A percentile compares a stretch with the other conserved stretches of the same genome.
Conservation (phyloP, 2,113 vertebrate genomes). For the Corynorhinus townsendii region DNA sequence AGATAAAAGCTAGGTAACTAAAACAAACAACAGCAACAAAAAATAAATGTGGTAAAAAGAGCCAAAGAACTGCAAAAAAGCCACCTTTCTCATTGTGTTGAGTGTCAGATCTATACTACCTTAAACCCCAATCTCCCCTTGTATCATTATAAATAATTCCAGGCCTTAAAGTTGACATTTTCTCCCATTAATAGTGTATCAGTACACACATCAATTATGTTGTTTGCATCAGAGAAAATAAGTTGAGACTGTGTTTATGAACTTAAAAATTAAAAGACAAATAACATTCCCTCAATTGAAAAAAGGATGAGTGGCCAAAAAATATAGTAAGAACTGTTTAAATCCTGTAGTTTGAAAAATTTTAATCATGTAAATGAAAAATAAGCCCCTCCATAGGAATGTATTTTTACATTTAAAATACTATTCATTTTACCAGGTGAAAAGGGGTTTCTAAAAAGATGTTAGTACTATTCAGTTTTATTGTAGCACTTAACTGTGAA, state of each 20-base stretch:
- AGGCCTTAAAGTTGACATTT: background rate
- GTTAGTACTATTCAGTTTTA: background rate
- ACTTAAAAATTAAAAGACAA: background rate
- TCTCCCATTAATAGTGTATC: background rate
- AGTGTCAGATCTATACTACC: background rate
- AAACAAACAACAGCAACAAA: background rate
- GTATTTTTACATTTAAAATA: conserved; percentile 29
- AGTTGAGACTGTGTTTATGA: background rate
- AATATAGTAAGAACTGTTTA: background rate
- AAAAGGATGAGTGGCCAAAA: background rate
- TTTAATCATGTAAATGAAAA: conserved; percentile 37
- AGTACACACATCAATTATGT: background rate
- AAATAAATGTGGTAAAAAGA: background rate
- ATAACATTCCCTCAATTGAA: background rate
- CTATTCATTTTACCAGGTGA: conserved; percentile 15
- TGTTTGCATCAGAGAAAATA: background rate
- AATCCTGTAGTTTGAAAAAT: background rate
- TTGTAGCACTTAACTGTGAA: background rate
- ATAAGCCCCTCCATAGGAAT: background rate
- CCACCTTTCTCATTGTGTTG: background rate
- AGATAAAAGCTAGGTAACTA: background rate
- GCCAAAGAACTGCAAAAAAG: background rate
- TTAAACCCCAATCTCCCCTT: background rate
- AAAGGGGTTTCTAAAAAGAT: conserved; percentile 39
- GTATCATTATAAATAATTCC: conserved; percentile 19